Evolutionary conservation across 2,888 invertebrate species (phyloP).

Genomic region (Antheraea yamamai): DNA sequence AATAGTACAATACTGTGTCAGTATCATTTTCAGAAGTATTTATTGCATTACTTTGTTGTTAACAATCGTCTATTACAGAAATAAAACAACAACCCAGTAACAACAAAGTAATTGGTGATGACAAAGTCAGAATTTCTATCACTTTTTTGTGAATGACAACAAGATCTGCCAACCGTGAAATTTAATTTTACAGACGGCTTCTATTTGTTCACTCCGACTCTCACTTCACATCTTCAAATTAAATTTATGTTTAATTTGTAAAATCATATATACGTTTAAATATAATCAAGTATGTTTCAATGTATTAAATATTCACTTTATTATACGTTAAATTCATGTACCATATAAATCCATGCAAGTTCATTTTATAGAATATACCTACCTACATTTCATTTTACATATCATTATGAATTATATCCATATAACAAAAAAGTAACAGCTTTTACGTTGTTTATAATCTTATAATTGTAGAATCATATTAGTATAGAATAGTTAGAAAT

Average conservation of each 20-base stretch:
- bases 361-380: not conserved
- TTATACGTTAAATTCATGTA: not conserved
- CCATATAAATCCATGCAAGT: not conserved
- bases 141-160: constrained; percentile 53
- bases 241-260: not conserved
- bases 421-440: not conserved
- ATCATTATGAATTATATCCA: not conserved
- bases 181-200: constrained; percentile 64
- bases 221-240: not conserved
- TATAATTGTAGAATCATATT: not conserved
- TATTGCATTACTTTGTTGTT: not conserved
- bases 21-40: not conserved
- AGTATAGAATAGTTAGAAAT: not conserved
- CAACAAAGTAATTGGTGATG: constrained; percentile 12
- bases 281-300: not conserved
- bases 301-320: not conserved
- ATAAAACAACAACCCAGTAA: not conserved
- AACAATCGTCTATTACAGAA: constrained; percentile 3
- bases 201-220: constrained; percentile 52
- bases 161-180: constrained; percentile 65
- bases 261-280: not conserved
- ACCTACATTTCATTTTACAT: not conserved
- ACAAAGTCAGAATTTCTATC: constrained; percentile 19
- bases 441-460: not conserved
- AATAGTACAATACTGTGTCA: not conserved